These are phyloP conservation scores for Oreotrochilus melanogaster DNA, from an alignment of 2,113 vertebrate species.

Conservation along the genomic window DNA sequence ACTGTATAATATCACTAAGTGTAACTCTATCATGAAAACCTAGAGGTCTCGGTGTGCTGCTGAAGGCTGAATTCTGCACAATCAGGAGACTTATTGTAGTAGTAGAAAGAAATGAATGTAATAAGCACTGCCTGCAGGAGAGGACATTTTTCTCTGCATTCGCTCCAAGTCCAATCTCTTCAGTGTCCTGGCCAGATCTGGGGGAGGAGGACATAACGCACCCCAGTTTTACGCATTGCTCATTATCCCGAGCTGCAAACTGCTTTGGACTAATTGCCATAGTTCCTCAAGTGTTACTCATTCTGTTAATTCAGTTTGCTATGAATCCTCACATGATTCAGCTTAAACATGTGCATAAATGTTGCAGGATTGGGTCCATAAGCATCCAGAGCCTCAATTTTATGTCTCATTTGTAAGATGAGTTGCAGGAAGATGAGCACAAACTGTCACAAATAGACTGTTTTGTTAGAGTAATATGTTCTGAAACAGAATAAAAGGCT, in stretches of 20 bases:
- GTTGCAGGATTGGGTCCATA: slow-evolving; percentile 50
- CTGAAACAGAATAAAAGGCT: slow-evolving; percentile 56
- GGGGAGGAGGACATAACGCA: not conserved
- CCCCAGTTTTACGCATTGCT: not conserved
- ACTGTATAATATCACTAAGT: not conserved
- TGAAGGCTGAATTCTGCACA: not conserved
- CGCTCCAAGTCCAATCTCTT: not conserved
- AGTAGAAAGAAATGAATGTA: not conserved
- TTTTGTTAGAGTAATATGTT: slow-evolving; percentile 16
- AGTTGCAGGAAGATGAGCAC: slow-evolving; percentile 42
- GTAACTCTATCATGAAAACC: not conserved
- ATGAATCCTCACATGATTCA: slow-evolving; percentile 28
- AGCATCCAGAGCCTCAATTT: slow-evolving; percentile 36
- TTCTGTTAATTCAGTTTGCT: not conserved
- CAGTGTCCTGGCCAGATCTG: not conserved
- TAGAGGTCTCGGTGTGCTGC: not conserved
- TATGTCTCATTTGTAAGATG: slow-evolving; percentile 49
- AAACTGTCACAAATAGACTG: slow-evolving; percentile 30
- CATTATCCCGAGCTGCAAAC: not conserved
- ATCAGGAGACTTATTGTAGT: not conserved
- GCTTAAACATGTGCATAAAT: slow-evolving; percentile 61
- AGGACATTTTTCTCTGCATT: not conserved
- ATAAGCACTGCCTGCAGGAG: not conserved
- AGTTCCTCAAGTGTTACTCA: slow-evolving; percentile 10
- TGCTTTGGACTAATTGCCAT: not conserved